phyloP scores from a whole-genome alignment of 2,888 invertebrate species.

The Mythimna loreyi region DNA sequence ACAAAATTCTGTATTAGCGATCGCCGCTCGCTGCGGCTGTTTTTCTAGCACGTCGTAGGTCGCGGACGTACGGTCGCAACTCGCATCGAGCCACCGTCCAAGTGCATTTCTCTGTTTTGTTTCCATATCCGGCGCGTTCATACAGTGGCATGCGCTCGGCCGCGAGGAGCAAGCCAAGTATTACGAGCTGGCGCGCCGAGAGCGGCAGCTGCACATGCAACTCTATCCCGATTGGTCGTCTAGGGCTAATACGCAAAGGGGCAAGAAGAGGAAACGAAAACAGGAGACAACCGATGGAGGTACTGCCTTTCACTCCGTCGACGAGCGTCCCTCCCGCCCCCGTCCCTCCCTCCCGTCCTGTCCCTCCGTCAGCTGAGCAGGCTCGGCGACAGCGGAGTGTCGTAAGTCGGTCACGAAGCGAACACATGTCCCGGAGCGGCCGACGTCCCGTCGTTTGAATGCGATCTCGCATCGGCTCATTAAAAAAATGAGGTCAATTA shows the following conservation, averaged over 20 bases:
- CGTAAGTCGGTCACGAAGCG: conserved; percentile 72
- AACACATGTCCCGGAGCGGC: conserved; percentile 74
- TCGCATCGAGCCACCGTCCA: conserved; percentile 79
- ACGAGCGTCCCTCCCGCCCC: conserved; percentile 66
- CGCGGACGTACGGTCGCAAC: conserved; percentile 32
- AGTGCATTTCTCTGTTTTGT: conserved; percentile 90
- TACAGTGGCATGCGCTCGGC: conserved; percentile 99
- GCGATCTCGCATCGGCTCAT: conserved; percentile 76
- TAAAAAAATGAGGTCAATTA: conserved; percentile 88
- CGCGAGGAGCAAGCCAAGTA: conserved; percentile 99
- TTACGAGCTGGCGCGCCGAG: conserved; percentile 99
- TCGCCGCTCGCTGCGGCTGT: conserved; percentile 91
- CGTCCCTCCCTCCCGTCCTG: conserved; percentile 44
- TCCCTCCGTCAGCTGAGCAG: conserved; percentile 52
- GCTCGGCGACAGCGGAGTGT: conserved; percentile 41
- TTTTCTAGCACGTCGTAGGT: conserved; percentile 93
- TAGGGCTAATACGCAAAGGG: conserved; percentile 99
- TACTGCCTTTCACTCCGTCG: conserved; percentile 92
- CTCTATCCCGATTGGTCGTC: conserved; percentile 99
- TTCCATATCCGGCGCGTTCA: conserved; percentile 87
- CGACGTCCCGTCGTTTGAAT: conserved; percentile 77
- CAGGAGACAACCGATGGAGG: conserved; percentile 99
- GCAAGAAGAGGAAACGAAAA: conserved; percentile 99
- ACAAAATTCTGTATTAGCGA: conserved; percentile 84
- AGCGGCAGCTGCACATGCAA: conserved; percentile 99